Base-by-base conservation (phyloP, 2,113 vertebrate genomes). In the Caretta caretta region DNA sequence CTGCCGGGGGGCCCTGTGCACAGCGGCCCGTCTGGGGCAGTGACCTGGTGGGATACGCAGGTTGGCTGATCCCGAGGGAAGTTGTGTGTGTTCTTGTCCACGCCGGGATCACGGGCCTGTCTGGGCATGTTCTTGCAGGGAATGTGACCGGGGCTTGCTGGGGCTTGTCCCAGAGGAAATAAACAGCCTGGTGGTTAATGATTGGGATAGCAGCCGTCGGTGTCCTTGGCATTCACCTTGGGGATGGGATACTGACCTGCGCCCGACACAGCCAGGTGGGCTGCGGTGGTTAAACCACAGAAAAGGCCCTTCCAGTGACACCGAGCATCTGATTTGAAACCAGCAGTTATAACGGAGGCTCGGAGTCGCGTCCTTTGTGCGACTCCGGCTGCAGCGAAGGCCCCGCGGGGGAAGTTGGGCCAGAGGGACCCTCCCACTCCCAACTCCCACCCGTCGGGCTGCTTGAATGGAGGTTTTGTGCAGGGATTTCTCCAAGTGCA, bases 1-100 rank as follows among this genome's bases (percentile, higher is more conserved):
- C 19, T 35, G 11, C 53, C 25, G 11, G 69, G 7, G 50, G 42
- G 2, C 5, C 8, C 14, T 6, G 35, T 35, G 38, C 25, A 9
- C 42, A 35, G 29, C 4, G 5, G 27, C 24, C 25, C 17, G 35
- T 62, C 27, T 17, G 3, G n/a, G n/a, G 87, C 46, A 0, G 0
- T 49, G 79, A 31, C 69, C 2, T 4, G 75, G 59, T 5, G 24
- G 0, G 0, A 31, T 17, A 1, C 56, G 3, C 17, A 25, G 6
- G 9, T 8, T 59, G 38, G 48, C 10, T 2, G 2, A 2, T 7
- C 1, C 2, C 0, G 76, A 14, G 14, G 1, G 0, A 10, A 0
- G 5, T 3, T 6, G 80, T 75, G 83, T 69, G 42, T 0, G 0
- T 4, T 2, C 48, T 53, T 0, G 4, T 5, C 4, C 62, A 16